Percentiles rank a stretch among this genome's conserved stretches.
phyloP scores from a whole-genome alignment of 2,888 invertebrate species.

The Heterodera filipjevi region DNA sequence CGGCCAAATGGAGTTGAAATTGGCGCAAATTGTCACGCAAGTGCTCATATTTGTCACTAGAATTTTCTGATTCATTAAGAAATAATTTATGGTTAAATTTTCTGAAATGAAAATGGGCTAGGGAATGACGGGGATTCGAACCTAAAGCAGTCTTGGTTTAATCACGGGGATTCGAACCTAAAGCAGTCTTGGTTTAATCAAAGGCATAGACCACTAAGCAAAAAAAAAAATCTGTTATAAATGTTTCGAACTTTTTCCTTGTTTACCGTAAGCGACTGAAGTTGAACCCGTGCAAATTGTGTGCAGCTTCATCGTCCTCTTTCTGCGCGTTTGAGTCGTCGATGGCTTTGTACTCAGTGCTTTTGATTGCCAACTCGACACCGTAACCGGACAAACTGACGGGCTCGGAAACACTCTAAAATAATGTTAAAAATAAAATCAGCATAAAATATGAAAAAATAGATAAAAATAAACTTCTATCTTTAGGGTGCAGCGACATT shows the following conservation, averaged over 20 bases:
- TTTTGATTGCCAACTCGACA: slow-evolving; percentile 95
- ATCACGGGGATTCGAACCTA: too few species aligned
- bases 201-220: too few species aligned
- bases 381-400: slow-evolving; percentile 92
- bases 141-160: too few species aligned
- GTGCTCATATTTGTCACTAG: slow-evolving; percentile 74
- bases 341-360: slow-evolving; percentile 97
- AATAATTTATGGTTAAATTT: neutral
- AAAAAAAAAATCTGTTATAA: too few species aligned
- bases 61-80: too few species aligned
- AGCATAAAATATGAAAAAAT: neutral
- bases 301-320: slow-evolving; percentile 64
- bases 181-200: too few species aligned
- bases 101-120: too few species aligned
- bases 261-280: slow-evolving; percentile 80
- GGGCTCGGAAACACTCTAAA: neutral
- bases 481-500: too few species aligned
- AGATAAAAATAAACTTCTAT: too few species aligned
- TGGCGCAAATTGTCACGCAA: slow-evolving; percentile 78
- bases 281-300: slow-evolving; percentile 84
- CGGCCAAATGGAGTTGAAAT: slow-evolving; percentile 80
- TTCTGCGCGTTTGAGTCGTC: slow-evolving; percentile 76
- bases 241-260: too few species aligned
- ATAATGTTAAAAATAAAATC: too few species aligned
- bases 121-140: too few species aligned